Percentiles rank a stretch among this genome's conserved stretches.
Conservation (phyloP, 2,888 invertebrate genomes). For the Stenurella melanura region DNA sequence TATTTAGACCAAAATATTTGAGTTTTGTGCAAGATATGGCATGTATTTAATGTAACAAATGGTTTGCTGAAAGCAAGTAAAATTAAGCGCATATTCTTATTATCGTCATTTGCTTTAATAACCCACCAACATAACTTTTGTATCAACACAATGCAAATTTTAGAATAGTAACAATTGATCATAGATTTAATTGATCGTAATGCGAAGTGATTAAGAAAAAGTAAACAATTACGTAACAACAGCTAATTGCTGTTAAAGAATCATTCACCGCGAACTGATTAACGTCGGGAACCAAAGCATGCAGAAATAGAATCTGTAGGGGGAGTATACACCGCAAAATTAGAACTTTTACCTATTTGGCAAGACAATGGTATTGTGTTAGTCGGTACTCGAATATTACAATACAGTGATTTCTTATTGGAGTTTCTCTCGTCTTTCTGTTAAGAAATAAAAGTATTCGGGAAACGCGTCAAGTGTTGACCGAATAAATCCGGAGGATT, state of each 20-base stretch:
- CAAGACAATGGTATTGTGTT: conserved; percentile 15
- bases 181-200: not conserved
- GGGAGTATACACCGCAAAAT: not conserved
- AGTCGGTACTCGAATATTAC: conserved; percentile 9
- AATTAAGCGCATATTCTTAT: too few species aligned
- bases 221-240: not conserved
- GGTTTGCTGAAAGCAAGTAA: too few species aligned
- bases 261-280: not conserved
- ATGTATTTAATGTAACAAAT: too few species aligned
- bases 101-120: too few species aligned
- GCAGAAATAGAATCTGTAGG: not conserved
- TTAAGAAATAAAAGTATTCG: not conserved
- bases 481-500: conserved; percentile 30
- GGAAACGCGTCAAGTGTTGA: not conserved
- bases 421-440: conserved; percentile 2
- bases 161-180: not conserved
- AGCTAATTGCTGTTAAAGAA: not conserved
- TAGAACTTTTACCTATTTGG: conserved; percentile 18
- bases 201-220: not conserved
- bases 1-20: too few species aligned
- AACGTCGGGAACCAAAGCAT: not conserved
- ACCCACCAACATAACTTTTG: too few species aligned
- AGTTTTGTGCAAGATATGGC: too few species aligned
- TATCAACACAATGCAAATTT: too few species aligned
- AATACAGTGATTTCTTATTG: conserved; percentile 14